phyloP scores from a whole-genome alignment of 2,113 vertebrate species.

The Saccopteryx bilineata region DNA sequence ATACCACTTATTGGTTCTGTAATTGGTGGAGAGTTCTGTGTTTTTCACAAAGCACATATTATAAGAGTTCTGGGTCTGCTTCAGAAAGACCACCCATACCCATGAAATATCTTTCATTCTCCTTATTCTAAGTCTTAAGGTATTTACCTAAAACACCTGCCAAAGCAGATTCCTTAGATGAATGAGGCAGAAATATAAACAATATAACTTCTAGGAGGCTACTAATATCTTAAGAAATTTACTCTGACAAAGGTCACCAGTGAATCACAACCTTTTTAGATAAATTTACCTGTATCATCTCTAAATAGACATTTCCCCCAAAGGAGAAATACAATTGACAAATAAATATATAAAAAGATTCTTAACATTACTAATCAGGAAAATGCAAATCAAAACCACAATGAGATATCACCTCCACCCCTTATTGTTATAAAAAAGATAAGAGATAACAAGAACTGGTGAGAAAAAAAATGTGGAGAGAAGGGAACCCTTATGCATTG shows the following conservation, averaged over 20 bases:
- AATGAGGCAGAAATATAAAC: not conserved
- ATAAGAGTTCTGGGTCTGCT: not conserved
- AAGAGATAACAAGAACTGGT: not conserved
- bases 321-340: not conserved
- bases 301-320: not conserved
- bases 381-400: not conserved
- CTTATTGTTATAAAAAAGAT: not conserved
- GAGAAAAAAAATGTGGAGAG: too few relatives aligned
- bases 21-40: constrained; percentile 32
- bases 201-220: constrained; percentile 1
- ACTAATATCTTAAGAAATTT: constrained; percentile 19
- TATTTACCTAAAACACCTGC: constrained; percentile 4
- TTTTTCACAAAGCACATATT: not conserved
- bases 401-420: not conserved
- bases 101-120: not conserved
- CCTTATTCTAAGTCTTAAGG: not conserved
- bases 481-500: too few relatives aligned
- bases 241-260: not conserved
- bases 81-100: not conserved
- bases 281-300: not conserved
- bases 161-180: not conserved
- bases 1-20: not conserved
- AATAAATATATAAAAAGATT: not conserved
- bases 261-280: not conserved
- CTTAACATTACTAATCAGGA: not conserved